phyloP scores from a whole-genome alignment of 1,140 invertebrate species.

The Bombus confusus region DNA sequence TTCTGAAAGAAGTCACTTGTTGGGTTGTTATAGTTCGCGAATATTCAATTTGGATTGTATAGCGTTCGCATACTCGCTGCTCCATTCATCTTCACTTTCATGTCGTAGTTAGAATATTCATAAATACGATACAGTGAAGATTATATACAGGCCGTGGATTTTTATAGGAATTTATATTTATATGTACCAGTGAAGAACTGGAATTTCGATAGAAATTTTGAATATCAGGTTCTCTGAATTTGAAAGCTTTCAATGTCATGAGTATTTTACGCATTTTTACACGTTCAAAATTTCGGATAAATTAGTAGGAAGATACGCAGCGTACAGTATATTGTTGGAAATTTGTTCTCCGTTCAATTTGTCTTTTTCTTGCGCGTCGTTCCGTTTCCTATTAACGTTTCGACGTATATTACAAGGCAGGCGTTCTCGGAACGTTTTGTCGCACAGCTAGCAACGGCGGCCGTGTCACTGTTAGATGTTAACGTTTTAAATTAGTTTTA shows the following conservation, averaged over 20 bases:
- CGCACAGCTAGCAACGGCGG: background rate
- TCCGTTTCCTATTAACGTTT: constrained; percentile 3
- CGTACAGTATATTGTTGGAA: background rate
- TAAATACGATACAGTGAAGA: no score
- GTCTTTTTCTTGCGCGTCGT: background rate
- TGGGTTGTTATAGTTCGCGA: background rate
- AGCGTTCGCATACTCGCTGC: no score
- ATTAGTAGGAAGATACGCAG: background rate
- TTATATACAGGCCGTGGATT: no score
- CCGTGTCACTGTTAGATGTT: background rate
- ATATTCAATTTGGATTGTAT: background rate
- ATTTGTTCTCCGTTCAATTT: background rate
- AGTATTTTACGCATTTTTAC: no score
- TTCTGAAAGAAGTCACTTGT: background rate
- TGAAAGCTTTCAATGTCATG: no score
- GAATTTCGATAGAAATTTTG: no score
- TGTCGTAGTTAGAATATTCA: no score
- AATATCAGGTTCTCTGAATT: no score
- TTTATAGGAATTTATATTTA: no score
- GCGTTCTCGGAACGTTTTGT: background rate
- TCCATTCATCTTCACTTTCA: no score
- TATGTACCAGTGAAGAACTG: no score
- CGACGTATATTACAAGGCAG: background rate
- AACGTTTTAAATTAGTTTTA: constrained; percentile 33
- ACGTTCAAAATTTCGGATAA: no score